Conservation (phyloP, 2,888 invertebrate genomes). For the Adelognathus sp. region DNA sequence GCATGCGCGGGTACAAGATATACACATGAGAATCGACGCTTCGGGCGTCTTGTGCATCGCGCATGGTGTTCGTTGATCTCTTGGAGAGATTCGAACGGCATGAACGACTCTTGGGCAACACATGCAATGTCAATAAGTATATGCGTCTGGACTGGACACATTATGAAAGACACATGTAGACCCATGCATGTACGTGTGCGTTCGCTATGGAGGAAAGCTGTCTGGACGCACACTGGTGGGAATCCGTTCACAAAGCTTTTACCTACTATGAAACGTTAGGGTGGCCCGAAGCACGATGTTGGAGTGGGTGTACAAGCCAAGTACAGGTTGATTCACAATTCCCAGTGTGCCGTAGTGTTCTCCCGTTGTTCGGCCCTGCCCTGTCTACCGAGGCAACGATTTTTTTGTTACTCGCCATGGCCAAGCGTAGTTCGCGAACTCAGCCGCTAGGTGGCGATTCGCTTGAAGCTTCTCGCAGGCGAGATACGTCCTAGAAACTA, state of each 20-base stretch:
- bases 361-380: no score
- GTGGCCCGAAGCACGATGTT: neutral
- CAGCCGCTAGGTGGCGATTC: no score
- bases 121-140: conserved; percentile 42
- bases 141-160: conserved; percentile 10
- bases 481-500: no score
- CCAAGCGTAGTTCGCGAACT: no score
- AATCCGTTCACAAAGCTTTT: conserved; percentile 2
- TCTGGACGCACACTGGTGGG: neutral
- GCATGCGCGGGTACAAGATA: neutral
- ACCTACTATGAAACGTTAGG: neutral
- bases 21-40: conserved; percentile 44
- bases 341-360: no score
- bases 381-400: no score
- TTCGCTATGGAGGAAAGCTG: neutral
- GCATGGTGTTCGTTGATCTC: conserved; percentile 41
- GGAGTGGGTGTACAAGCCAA: neutral
- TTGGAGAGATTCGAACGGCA: conserved; percentile 19
- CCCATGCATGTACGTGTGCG: neutral
- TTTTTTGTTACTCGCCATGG: no score
- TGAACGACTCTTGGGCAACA: conserved; percentile 37
- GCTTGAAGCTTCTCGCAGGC: no score
- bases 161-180: neutral
- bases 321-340: no score
- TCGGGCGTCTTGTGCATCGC: conserved; percentile 39